phyloP scores from a whole-genome alignment of 2,888 invertebrate species.

The Psococerastis gibbosa region DNA sequence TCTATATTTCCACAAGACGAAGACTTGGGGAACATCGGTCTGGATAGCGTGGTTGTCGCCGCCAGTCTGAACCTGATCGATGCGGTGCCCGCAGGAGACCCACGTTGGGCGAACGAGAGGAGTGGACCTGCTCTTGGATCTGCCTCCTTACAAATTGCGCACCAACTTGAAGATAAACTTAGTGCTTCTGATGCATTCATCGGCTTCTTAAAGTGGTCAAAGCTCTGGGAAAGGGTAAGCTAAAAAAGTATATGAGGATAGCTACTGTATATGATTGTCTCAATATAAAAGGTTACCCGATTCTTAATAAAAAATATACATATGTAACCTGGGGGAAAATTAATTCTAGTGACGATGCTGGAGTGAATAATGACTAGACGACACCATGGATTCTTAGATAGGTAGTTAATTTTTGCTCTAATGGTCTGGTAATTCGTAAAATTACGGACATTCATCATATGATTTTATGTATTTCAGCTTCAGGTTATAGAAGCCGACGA shows the following conservation, averaged over 20 bases:
- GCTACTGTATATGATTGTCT: too few species aligned
- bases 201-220: slow-evolving; percentile 50
- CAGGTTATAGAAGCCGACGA: slow-evolving; percentile 29
- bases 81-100: slow-evolving; percentile 78
- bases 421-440: too few species aligned
- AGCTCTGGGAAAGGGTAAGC: slow-evolving; percentile 42
- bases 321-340: slow-evolving; percentile 3
- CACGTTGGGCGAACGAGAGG: slow-evolving; percentile 42
- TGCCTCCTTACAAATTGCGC: slow-evolving; percentile 61
- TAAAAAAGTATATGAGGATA: slow-evolving; percentile 12
- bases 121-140: slow-evolving; percentile 34
- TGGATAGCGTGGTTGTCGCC: slow-evolving; percentile 40
- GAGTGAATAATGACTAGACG: too few species aligned
- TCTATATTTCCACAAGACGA: slow-evolving; percentile 26
- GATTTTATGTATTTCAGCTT: slow-evolving; percentile 23
- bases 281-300: neutral
- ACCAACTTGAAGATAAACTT: slow-evolving; percentile 76
- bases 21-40: slow-evolving; percentile 26
- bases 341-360: too few species aligned
- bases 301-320: neutral
- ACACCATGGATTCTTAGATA: too few species aligned
- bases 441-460: slow-evolving; percentile 11
- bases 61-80: slow-evolving; percentile 64
- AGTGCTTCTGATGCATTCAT: slow-evolving; percentile 58
- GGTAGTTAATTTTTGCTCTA: too few species aligned